A percentile compares a stretch with the other conserved stretches of the same genome.
Evolutionary conservation across 2,888 invertebrate species (phyloP).

Genomic region (Caenorhabditis macrosperma): DNA sequence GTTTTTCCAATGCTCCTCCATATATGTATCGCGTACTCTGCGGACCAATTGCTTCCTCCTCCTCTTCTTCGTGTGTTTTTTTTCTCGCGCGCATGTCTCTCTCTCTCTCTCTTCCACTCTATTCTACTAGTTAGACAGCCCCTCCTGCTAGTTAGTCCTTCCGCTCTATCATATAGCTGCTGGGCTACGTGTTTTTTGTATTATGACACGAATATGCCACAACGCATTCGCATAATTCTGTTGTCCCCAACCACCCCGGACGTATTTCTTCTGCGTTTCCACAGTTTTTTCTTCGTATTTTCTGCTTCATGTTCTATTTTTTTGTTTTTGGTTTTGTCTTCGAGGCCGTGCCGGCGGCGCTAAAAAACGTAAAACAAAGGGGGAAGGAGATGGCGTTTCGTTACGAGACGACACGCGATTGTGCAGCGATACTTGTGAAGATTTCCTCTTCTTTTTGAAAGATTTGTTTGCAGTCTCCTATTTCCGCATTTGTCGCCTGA

Average conservation of each 20-base stretch:
- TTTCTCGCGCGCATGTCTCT: no score
- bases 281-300: not conserved
- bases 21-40: constrained; percentile 3
- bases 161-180: not conserved
- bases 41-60: constrained; percentile 9
- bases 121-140: constrained; percentile 18
- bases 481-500: no score
- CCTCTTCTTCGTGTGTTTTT: constrained; percentile 19
- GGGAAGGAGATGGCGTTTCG: no score
- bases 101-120: not conserved
- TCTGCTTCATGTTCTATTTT: not conserved
- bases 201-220: no score
- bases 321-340: no score
- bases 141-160: not conserved
- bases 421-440: no score
- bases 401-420: no score
- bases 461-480: no score
- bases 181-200: not conserved
- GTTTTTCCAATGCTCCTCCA: not conserved
- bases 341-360: no score
- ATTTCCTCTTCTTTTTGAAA: no score
- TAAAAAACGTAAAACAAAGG: no score
- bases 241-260: not conserved
- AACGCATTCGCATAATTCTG: constrained; percentile 13
- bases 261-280: not conserved